These are phyloP conservation scores for Todus mexicanus DNA, from an alignment of 2,797 vertebrate species.

Conservation along the genomic window DNA sequence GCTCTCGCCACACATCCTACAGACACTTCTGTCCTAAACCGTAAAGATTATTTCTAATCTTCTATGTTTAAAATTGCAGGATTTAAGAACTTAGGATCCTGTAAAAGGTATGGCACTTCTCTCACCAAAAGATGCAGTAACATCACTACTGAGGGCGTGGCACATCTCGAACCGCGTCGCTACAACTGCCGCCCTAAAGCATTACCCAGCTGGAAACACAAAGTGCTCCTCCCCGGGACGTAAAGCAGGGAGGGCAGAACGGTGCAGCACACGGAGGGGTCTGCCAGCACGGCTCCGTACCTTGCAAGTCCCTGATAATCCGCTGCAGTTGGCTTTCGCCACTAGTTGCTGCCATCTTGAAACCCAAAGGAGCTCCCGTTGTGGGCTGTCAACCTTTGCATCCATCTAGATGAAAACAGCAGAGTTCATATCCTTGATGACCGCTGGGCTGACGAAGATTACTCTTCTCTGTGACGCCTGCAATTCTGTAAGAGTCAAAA, in stretches of 20 bases:
- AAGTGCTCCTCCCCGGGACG: too few species aligned
- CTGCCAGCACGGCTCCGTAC: too few species aligned
- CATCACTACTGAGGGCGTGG: background rate
- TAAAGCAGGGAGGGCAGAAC: background rate
- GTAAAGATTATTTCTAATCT: background rate
- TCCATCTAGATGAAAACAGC: background rate
- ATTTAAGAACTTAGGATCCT: background rate
- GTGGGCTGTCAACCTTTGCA: too few species aligned
- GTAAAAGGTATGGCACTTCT: background rate
- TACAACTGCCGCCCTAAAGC: background rate
- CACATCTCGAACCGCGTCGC: background rate
- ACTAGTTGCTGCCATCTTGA: too few species aligned
- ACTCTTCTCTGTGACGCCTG: slow-evolving; percentile 34
- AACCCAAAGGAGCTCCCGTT: too few species aligned
- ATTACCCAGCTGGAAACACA: background rate
- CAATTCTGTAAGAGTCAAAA: background rate
- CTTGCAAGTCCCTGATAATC: too few species aligned
- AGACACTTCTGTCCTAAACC: background rate
- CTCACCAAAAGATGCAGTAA: background rate
- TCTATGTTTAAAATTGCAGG: background rate
- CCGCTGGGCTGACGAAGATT: background rate
- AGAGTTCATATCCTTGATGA: background rate
- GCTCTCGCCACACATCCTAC: background rate
- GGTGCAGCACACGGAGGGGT: too few species aligned
- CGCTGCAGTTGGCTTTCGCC: too few species aligned